Evolutionary conservation across 2,888 invertebrate genomes (phyloP).

Genomic region (Acrobasis consociella): DNA sequence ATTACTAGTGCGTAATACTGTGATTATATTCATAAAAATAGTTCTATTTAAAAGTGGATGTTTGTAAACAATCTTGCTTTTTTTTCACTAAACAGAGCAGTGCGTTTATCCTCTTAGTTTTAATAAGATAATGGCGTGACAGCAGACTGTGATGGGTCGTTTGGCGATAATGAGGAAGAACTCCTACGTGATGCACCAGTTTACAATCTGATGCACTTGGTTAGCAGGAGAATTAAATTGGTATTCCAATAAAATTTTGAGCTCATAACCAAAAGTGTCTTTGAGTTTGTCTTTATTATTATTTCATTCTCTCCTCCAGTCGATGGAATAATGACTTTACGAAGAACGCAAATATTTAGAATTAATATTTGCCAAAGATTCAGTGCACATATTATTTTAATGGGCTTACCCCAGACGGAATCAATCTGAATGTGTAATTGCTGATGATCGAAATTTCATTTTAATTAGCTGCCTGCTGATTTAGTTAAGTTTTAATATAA

Average conservation of each 20-base stretch:
- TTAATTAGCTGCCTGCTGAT: no score
- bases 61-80: slow-evolving; percentile 13
- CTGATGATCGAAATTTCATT: no score
- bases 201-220: slow-evolving; percentile 39
- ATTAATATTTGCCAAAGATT: no score
- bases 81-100: slow-evolving; percentile 8
- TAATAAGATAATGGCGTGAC: slow-evolving; percentile 31
- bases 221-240: slow-evolving; percentile 3
- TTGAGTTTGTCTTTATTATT: not conserved
- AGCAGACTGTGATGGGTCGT: slow-evolving; percentile 39
- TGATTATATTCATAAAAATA: not conserved
- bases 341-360: not conserved
- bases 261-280: slow-evolving; percentile 18
- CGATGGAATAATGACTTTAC: not conserved
- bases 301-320: not conserved
- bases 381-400: no score
- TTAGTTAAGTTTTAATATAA: no score
- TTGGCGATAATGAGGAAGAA: slow-evolving; percentile 67
- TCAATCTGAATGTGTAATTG: no score
- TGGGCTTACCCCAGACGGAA: no score
- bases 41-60: not conserved
- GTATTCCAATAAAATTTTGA: not conserved
- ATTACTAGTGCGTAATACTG: no score
- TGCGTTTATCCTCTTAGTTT: slow-evolving; percentile 28
- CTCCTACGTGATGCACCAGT: slow-evolving; percentile 55